Evolutionary conservation across 2,888 invertebrate species (phyloP).

Genomic region (Paralinhomoeus sp.): DNA sequence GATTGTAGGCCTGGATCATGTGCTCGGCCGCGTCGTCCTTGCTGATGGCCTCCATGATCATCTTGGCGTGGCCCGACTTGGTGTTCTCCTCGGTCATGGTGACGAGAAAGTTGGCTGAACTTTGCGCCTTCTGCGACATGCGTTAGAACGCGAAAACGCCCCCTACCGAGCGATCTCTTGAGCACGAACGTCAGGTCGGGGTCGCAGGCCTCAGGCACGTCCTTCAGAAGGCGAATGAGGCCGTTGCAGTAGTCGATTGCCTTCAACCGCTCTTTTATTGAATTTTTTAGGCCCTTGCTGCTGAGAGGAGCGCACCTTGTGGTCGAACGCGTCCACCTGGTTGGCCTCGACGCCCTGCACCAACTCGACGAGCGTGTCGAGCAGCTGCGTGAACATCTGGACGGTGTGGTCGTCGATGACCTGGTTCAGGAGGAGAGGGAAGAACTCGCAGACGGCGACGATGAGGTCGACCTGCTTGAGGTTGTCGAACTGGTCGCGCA

Average conservation of each 20-base stretch:
- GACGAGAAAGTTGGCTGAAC: slow-evolving; percentile 13
- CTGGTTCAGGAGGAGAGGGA: neutral
- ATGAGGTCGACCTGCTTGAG: slow-evolving; percentile 1
- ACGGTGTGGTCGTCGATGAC: neutral
- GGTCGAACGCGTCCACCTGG: neutral
- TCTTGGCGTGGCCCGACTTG: slow-evolving; percentile 13
- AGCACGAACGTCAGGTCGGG: too few species aligned
- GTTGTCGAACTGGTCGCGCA: slow-evolving; percentile 3
- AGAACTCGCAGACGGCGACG: neutral
- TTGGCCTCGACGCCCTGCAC: slow-evolving; percentile 1
- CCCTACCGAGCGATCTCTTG: too few species aligned
- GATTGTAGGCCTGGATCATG: slow-evolving; percentile 22
- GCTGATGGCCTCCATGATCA: slow-evolving; percentile 25
- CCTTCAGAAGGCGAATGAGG: too few species aligned
- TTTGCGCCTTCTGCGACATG: too few species aligned
- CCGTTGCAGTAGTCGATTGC: too few species aligned
- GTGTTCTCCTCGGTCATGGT: slow-evolving; percentile 26
- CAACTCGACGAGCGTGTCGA: slow-evolving; percentile 2
- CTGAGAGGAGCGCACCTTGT: slow-evolving; percentile 1
- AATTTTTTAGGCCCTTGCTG: too few species aligned
- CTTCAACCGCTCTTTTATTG: too few species aligned
- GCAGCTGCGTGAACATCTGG: neutral
- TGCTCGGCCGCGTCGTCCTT: slow-evolving; percentile 16
- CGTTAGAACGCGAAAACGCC: too few species aligned
- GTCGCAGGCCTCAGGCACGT: too few species aligned